Conservation (phyloP, 2,888 invertebrate genomes). For the Tetragnatha montana region DNA sequence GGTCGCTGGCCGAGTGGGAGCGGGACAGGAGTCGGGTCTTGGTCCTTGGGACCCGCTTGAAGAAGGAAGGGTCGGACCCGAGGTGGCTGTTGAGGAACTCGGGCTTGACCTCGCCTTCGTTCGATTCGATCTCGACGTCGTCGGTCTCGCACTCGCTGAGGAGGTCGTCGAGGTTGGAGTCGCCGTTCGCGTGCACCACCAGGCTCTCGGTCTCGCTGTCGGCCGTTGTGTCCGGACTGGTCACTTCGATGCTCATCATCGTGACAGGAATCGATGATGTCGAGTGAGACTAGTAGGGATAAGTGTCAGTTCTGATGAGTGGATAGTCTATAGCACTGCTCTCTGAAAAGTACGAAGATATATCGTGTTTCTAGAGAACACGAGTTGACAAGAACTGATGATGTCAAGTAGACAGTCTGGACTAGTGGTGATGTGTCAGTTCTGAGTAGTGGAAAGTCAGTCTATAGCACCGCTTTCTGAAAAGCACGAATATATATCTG, state of each 20-base stretch:
- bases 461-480: too few species aligned
- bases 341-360: too few species aligned
- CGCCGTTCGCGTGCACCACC: slow-evolving; percentile 46
- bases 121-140: slow-evolving; percentile 49
- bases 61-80: background rate
- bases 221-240: slow-evolving; percentile 14
- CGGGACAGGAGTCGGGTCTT: slow-evolving; percentile 58
- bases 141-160: slow-evolving; percentile 55
- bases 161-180: slow-evolving; percentile 45
- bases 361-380: too few species aligned
- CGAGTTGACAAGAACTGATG: too few species aligned
- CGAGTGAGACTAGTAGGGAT: too few species aligned
- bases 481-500: too few species aligned
- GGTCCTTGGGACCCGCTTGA: slow-evolving; percentile 28
- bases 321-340: too few species aligned
- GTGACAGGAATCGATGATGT: too few species aligned
- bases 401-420: too few species aligned
- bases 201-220: slow-evolving; percentile 63
- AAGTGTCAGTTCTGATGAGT: too few species aligned
- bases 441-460: too few species aligned
- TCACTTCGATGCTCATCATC: slow-evolving; percentile 21
- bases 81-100: slow-evolving; percentile 23
- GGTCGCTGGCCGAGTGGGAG: slow-evolving; percentile 60
- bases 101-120: slow-evolving; percentile 19
- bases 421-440: too few species aligned